Conservation (phyloP, 2,797 vertebrate genomes). For the Acrocephalus scirpaceus region DNA sequence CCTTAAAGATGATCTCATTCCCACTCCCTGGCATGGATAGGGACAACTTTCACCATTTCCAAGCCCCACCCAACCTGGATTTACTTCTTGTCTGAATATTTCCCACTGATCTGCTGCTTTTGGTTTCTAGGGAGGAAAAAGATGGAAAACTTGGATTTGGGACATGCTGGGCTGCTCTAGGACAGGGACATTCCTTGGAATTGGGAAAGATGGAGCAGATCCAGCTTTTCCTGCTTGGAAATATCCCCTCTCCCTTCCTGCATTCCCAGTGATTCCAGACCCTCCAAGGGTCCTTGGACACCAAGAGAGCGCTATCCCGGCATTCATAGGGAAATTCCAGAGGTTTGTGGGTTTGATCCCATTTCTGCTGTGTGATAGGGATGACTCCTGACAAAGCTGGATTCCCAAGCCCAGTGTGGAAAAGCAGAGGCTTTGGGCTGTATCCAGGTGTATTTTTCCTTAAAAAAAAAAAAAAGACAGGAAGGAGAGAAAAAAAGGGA, state of each 20-base stretch:
- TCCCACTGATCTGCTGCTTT: neutral
- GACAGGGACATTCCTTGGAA: neutral
- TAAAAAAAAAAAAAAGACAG: neutral
- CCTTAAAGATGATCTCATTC: neutral
- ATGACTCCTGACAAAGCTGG: neutral
- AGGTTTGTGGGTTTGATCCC: neutral
- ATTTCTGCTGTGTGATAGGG: neutral
- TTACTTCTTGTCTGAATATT: neutral
- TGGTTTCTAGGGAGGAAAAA: neutral
- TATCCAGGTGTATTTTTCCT: neutral
- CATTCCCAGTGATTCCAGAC: neutral
- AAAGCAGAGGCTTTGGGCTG: neutral
- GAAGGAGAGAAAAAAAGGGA: neutral
- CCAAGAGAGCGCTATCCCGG: neutral
- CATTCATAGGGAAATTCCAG: neutral
- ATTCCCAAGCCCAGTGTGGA: neutral
- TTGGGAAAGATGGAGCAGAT: neutral
- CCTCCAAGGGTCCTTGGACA: neutral
- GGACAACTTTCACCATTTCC: neutral
- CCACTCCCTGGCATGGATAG: neutral
- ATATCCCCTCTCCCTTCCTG: neutral
- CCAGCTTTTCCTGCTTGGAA: neutral
- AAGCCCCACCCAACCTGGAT: neutral
- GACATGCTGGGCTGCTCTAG: neutral
- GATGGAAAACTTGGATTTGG: neutral